Evolutionary conservation across 2,113 vertebrate genomes (phyloP), one percentile per base, ranked within the genome.

Genomic region (Pollachius pollachius): DNA sequence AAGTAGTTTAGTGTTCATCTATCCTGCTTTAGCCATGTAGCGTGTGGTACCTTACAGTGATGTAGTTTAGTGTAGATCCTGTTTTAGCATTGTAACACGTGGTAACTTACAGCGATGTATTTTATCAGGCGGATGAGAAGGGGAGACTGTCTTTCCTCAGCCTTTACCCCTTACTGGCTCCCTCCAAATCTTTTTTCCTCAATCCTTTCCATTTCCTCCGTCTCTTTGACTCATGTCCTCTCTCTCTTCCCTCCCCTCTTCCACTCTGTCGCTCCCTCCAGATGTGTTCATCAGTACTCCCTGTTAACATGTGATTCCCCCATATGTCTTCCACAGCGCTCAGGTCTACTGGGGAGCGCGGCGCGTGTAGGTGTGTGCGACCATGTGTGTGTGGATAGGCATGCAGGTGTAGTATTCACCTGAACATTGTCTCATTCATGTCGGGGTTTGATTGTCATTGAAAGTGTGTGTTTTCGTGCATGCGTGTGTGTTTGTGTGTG

Each of bases 281-380:
- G 95, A 96, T 97, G 95, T 96, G 95, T 96, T 96, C 95, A 96
- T 96, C 95, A 95, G 92, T 82, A 91, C 92, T 93, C 93, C 95
- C 94, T 95, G 91, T 90, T 94, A 96, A 94, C 91, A 84, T 91
- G 93, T 94, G 94, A 95, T 94, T 94, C 94, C 81, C 90, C 94
- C 95, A 95, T 96, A 96, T 97, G 96, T 94, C 93, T 95, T 92
- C 92, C 92, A 90, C 93, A 91, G 90, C 85, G 84, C 87, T 63
- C 72, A 71, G 87, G 89, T 85, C 88, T 81, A 66, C 90, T 90
- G 88, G 84, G 85, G 79, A 86, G 72, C 81, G 72, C 59, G 81
- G 80, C 76, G 79, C 69, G 73, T 68, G 71, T 3, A 57, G 60
- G 17, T 58, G 27, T 75, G 64, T 70, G 60, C 68, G 52, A 61